These are phyloP conservation scores for Epinephelus lanceolatus DNA, from an alignment of 2,113 vertebrate species.

Conservation along the genomic window DNA sequence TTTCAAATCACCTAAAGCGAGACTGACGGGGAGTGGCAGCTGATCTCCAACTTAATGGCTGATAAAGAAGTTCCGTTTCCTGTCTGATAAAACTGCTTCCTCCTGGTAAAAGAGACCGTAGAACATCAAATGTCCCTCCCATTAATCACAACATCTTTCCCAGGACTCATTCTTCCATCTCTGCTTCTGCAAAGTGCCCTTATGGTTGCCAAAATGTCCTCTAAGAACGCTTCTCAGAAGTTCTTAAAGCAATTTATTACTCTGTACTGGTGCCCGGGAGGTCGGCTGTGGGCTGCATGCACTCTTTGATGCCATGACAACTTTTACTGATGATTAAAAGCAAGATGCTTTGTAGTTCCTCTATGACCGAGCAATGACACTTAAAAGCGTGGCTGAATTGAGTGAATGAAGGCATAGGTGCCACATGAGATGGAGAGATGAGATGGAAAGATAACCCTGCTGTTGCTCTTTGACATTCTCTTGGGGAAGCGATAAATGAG, in stretches of 20 bases:
- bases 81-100: constrained; percentile 63
- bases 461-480: constrained; percentile 50
- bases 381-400: background rate
- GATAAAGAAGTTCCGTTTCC: constrained; percentile 66
- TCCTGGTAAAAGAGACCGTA: constrained; percentile 21
- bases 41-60: constrained; percentile 46
- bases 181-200: constrained; percentile 10
- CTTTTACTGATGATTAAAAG: constrained; percentile 12
- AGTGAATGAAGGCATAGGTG: constrained; percentile 28
- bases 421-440: constrained; percentile 30
- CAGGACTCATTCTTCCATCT: constrained; percentile 13
- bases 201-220: background rate
- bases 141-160: constrained; percentile 50
- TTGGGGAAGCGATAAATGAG: constrained; percentile 44
- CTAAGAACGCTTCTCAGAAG: background rate
- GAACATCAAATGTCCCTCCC: constrained; percentile 32
- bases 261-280: background rate
- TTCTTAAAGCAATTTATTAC: background rate
- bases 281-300: background rate
- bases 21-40: constrained; percentile 53
- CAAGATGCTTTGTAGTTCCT: background rate
- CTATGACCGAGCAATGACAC: background rate
- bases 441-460: constrained; percentile 61
- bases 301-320: background rate
- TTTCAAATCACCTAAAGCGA: constrained; percentile 44